phyloP scores from a whole-genome alignment of 2,113 vertebrate genomes.

The Psittacara wagleri region DNA sequence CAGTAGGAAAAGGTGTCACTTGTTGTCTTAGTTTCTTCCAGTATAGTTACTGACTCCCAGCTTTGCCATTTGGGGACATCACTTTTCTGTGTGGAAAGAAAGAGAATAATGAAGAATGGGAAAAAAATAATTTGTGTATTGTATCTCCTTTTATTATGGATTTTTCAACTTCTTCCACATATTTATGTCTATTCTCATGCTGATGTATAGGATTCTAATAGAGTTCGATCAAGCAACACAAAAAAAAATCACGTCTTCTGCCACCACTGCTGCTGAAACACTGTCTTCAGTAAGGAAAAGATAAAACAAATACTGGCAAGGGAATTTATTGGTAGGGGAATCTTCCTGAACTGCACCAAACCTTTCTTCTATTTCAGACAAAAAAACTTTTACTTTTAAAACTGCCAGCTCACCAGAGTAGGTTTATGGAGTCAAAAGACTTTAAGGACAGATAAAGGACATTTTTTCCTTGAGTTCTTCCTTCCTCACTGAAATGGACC shows the following conservation, averaged over 20 bases:
- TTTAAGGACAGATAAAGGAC: background rate
- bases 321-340: background rate
- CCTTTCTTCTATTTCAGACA: background rate
- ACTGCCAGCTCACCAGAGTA: background rate
- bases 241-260: background rate
- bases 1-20: background rate
- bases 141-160: background rate
- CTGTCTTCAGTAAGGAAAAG: background rate
- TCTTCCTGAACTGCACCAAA: background rate
- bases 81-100: background rate
- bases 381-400: background rate
- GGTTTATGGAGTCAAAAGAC: background rate
- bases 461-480: background rate
- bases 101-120: background rate
- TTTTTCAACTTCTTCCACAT: background rate
- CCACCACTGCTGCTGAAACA: background rate
- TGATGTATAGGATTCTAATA: background rate
- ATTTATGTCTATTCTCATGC: background rate
- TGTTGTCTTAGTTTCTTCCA: background rate
- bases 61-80: background rate
- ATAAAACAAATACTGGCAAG: background rate
- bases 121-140: background rate
- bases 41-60: background rate
- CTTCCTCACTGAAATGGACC: background rate
- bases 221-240: background rate